Evolutionary conservation across 2,888 invertebrate species (phyloP), one percentile per base, ranked within the genome.

Genomic region (Diaprepes abbreviatus): DNA sequence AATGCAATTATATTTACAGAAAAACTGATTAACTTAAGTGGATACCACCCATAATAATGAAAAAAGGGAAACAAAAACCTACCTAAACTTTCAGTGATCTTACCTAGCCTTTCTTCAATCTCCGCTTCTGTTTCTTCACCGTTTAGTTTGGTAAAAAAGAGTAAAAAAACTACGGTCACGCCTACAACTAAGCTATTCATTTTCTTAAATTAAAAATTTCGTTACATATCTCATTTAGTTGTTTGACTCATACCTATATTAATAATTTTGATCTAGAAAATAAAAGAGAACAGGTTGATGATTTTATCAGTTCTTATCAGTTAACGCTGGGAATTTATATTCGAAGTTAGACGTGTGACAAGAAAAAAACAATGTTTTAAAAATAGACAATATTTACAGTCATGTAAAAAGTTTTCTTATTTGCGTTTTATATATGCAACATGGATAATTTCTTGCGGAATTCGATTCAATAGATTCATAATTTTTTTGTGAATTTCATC

Each of bases 11-110:
- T n/a, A n/a, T n/a, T n/a, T n/a, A n/a, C n/a, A n/a, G n/a, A n/a
- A n/a, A n/a, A 36, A 36, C n/a, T 12, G 36, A 12, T 36, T 9
- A 36, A n/a, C n/a, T n/a, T 36, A 9, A 12, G 14, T 36, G 14
- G 2, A 36, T 9, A 5, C 14, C 14, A 9, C 21, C 19, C n/a
- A 9, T 21, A 45, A 24, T 10, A 28, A 48, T 7, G 12, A 19
- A 54, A 55, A 55, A 21, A 31, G 14, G 5, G 21, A 12, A 9
- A 12, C 58, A 21, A 1, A 19, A 52, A 71, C 71, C 43, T 63
- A 71, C 71, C 71, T 71, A 71, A 35, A 40, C 43, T 36, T 67
- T 71, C 71, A 33, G 71, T 71, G 21, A 71, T 62, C 62, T 71
- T 71, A 66, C 63, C 71, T 71, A 66, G 62, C 58, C 52, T 64